Evolutionary conservation across 1,140 invertebrate genomes (phyloP), one percentile per base, ranked within the genome.

Genomic region (Steinernema khuongi): DNA sequence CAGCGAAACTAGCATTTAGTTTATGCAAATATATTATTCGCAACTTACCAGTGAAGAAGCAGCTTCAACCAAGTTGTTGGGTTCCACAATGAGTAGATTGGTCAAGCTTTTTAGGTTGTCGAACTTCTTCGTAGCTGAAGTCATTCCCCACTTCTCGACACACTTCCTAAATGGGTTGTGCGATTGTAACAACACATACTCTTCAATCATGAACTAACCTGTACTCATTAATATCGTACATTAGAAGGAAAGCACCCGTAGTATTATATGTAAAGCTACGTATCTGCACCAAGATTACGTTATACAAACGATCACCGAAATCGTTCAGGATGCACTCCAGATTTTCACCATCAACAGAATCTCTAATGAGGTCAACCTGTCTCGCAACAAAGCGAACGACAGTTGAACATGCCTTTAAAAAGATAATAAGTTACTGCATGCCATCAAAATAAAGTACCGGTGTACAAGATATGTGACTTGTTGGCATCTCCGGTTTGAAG

Each of bases 181-280:
- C 1, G 60, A 30, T 28, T 36, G 50, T 2, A 0, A 26, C 18
- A 67, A 1, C 79, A 11, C 50, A 26, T 18, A 78, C 68, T 67
- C 31, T 33, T 28, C 33, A 70, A 41, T 7, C 7, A 7, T 41
- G 14, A 7, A n/a, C 93, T 85, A 90, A 93, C 31, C 94, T 88
- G 85, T 91, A 91, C 85, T 97, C 96, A 84, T 96, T 97, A 70
- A 99, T 92, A 88, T 99, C 96, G 88, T 94, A 97, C 76, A 99
- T 96, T 0, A 93, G 93, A 85, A 94, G 91, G 92, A 98, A 96
- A 1, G 94, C 95, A 91, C 92, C 96, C 73, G 93, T 90, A 22
- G 92, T 93, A 87, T 94, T 97, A 83, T 96, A 99, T 82, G 94
- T 92, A 88, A 93, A 97, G 80, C 93, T 92, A 78, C 93, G 91